Base-by-base conservation (phyloP, 2,888 invertebrate genomes). In the Amiota communis region DNA sequence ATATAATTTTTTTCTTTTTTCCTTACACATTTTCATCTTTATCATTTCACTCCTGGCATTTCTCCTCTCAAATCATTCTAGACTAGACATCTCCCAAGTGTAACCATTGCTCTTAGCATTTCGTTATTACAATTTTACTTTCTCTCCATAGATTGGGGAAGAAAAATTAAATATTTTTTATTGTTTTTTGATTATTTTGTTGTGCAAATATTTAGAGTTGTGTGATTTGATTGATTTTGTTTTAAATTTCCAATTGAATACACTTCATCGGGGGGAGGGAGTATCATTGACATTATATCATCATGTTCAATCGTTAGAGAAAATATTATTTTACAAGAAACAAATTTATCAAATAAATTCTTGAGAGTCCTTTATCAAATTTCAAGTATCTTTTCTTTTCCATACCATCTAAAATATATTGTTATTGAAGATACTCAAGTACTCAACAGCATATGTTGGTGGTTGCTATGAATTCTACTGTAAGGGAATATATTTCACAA, bases 231-330 rank as follows among this genome's bases (percentile, higher is more conserved):
- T 83, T 83, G 86, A 78, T 80, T 84, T 83, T 85, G 87, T 87
- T 86, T 86, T 85, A 84, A 87, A 87, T 86, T 86, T 84, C 87
- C 86, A 83, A 85, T 81, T 84, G 87, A 85, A 84, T 83, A 84
- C 80, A 83, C 81, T 85, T 85, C 81, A 77, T 83, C 36, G 3
- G 36, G n/a, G n/a, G n/a, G n/a, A n/a, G n/a, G n/a, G n/a, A n/a
- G 8, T 36, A 36, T 36, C 36, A 36, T 36, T 36, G 36, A 36
- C 23, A 23, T 23, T 23, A 23, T 23, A 23, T 2, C 1, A 3
- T 23, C 84, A 81, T 77, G 78, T 46, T 9, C 49, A 49, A 20
- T 51, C 51, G 51, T 51, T 67, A 67, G 51, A 53, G 36, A 23
- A 23, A 68, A 68, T 68, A 68, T 68, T 68, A 68, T 51, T 49